Evolutionary conservation across 2,113 vertebrate genomes (phyloP), one percentile per base, ranked within the genome.

Genomic region (Scartelaos histophorus): DNA sequence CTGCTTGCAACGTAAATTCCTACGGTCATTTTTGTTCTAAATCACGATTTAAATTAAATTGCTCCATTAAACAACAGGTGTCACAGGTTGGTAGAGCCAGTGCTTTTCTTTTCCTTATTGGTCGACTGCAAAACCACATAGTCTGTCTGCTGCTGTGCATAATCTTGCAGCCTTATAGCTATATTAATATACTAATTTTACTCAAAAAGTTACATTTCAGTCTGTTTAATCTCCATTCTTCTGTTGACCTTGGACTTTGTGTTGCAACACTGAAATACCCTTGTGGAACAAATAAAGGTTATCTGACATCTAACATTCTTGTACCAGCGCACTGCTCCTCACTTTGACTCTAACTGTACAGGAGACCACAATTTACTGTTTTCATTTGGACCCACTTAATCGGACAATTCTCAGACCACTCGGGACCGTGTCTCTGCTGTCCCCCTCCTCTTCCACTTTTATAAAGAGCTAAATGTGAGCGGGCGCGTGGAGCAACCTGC

Each of bases 401-500:
- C 45, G 67, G 53, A 80, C 53, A 49, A 62, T 53, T 10, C 29
- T 21, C 17, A 38, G 58, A 34, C 24, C 5, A 25, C 5, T n/a
- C 38, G 24, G 25, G 75, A 22, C 58, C 24, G 43, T 69, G 57
- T 51, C 13, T 65, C 15, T 53, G 66, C 17, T 65, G 60, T 67
- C 67, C 65, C 67, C 10, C 61, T 67, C 13, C 66, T 73, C 49
- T 35, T 46, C 66, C 58, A n/a, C 43, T 51, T 60, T 54, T 60
- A 25, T 56, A 25, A 16, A 45, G 22, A 5, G 66, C 65, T 60
- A 82, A 82, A 82, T 75, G 74, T 4, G 47, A 67, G 74, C 70
- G 73, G 79, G 16, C 0, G 66, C 75, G 75, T 71, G 78, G 79
- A 74, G 73, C 82, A 79, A n/a, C 75, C 66, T 82, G 61, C 57